Base-by-base conservation (phyloP, 1,140 invertebrate species). In the Apocrypta bakeri region DNA sequence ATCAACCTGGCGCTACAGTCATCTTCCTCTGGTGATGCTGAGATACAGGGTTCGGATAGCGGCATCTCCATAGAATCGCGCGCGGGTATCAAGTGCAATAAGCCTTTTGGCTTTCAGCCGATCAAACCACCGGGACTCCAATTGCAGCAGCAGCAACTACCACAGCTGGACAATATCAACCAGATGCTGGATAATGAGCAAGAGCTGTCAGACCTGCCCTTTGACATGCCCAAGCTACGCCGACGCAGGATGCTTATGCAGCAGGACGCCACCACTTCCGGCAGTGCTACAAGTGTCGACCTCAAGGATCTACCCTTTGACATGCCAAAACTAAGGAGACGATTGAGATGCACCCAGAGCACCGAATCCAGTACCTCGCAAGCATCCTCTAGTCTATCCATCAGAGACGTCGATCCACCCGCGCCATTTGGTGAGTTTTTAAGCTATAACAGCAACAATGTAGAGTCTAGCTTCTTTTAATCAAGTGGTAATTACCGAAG, bases 221-320 rank as follows among this genome's bases (percentile, higher is more conserved):
- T 97, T 86, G 96, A 97, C 85, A 97, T 97, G 96, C 96, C 97
- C n/a, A 98, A 98, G 88, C 90, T 97, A 75, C 92, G 96, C 66
- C 93, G 96, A 69, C 94, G 95, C 89, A 93, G 96, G 83, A 89
- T 92, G 25, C 87, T 92, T 24, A 88, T 91, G 87, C 90, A 92
- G 68, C 91, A 94, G 84, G 93, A 93, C 61, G 93, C 93, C 11
- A 94, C 94, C 66, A 96, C 95, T 42, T 95, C 95, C 21, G 94
- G 94, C 56, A 95, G 95, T 85, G 94, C 94, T 27, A 95, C 94
- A 2, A 95, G 95, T 8, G 95, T 96, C 14, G 96, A 97, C 87
- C 91, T 97, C 2, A 93, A 95, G 69, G 95, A 97, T 87, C 92
- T 97, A 83, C 96, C 97, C 24, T 98, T 97, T 88, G 97, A 97